Base-by-base conservation (phyloP, 2,888 invertebrate species). In the Syrista parreyssii region DNA sequence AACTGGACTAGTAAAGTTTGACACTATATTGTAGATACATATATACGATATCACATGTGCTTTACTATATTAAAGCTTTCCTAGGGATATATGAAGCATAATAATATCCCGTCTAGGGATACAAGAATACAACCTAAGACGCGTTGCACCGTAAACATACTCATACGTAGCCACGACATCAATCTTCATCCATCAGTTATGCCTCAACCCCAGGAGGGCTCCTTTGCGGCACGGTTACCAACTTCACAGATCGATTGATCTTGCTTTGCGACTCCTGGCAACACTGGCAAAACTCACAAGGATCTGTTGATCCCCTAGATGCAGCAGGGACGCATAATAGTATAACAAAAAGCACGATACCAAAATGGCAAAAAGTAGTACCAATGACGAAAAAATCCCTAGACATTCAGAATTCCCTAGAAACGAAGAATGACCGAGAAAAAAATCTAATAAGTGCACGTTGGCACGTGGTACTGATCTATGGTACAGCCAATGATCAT, bases 171-270 rank as follows among this genome's bases (percentile, higher is more conserved):
- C 33, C 32, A 74, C 76, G 82, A 81, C 89, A 89, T 90, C 89
- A 86, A 89, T 90, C 90, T 89, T 89, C 90, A 90, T 90, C 89
- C 89, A 89, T 90, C 90, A 90, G 83, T 75, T 76, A 79, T 81
- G 79, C 81, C 68, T 78, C 75, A 73, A 74, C 78, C 71, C 31
- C 71, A 33, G 71, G 71, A 71, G 71, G 80, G 80, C 80, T 84
- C 77, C 80, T 81, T 79, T 80, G 81, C 82, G 82, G 84, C 82
- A 81, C 81, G 81, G 78, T 83, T 83, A 83, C 55, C 55, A 55
- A 55, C 55, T 55, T 55, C 55, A 83, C 83, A 85, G 82, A 82
- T 79, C 80, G 78, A 81, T 80, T 78, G 82, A 84, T 83, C 83
- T 80, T 71, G 78, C 74, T 78, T 80, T 32, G 55, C 55, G 71